Evolutionary conservation across 2,888 invertebrate genomes (phyloP).

Genomic region (Drosophila incognita): DNA sequence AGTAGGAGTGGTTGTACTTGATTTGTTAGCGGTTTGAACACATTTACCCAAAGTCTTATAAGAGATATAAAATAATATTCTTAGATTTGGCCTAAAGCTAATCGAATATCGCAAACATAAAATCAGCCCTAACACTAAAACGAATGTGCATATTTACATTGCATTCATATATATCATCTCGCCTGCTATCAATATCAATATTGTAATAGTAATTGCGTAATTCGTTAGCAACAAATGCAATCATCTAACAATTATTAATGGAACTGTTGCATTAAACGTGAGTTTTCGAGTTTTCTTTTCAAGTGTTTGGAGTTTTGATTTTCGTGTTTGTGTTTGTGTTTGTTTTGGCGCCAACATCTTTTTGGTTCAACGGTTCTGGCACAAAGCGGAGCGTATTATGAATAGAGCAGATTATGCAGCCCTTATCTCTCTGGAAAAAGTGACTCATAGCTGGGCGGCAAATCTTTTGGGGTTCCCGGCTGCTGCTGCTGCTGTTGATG

Average conservation of each 20-base stretch:
- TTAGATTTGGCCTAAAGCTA: constrained; percentile 39
- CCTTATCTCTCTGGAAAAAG: constrained; percentile 84
- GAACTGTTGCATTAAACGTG: constrained; percentile 43
- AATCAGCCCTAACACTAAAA: constrained; percentile 42
- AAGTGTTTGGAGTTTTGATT: constrained; percentile 19
- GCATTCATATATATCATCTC: constrained; percentile 6
- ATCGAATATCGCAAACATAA: constrained; percentile 37
- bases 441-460: constrained; percentile 84
- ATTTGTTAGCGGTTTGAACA: constrained; percentile 50
- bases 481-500: constrained; percentile 34
- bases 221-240: constrained; percentile 12
- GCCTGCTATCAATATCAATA: constrained; percentile 19
- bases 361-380: constrained; percentile 61
- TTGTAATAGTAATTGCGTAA: constrained; percentile 6
- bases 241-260: constrained; percentile 18
- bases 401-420: constrained; percentile 4
- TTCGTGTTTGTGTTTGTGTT: neutral
- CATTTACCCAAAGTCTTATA: constrained; percentile 43
- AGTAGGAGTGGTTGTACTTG: constrained; percentile 35
- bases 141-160: constrained; percentile 58
- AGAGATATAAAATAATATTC: constrained; percentile 28
- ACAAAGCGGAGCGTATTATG: constrained; percentile 56
- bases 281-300: constrained; percentile 11
- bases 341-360: constrained; percentile 31
- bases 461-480: constrained; percentile 82